Conservation (phyloP, 1,140 invertebrate species). For the Amphibalanus amphitrite region DNA sequence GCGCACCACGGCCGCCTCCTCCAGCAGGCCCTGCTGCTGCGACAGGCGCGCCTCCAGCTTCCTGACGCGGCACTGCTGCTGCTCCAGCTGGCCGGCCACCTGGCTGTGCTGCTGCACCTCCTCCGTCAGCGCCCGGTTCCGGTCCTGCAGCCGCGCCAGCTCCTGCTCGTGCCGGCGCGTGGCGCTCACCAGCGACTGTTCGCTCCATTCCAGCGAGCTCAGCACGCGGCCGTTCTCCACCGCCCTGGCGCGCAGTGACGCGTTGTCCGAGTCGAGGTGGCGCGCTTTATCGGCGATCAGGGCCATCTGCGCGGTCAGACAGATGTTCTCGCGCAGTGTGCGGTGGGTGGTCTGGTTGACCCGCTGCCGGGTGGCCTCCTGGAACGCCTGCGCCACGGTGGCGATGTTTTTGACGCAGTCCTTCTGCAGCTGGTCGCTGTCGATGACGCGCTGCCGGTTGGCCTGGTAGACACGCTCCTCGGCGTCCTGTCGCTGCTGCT, state of each 20-base stretch:
- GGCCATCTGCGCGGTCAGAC: not conserved
- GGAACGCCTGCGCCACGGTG: not conserved
- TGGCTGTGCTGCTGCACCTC: not conserved
- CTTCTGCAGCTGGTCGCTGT: not conserved
- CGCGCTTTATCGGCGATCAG: not conserved
- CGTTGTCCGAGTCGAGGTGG: not conserved
- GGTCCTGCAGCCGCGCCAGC: not conserved
- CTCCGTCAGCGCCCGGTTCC: not conserved
- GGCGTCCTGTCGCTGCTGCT: not conserved
- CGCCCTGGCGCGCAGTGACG: not conserved
- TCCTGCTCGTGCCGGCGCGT: not conserved
- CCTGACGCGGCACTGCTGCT: not conserved
- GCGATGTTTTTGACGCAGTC: not conserved
- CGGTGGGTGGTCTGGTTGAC: not conserved
- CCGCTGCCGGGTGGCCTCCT: not conserved
- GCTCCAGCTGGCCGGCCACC: not conserved
- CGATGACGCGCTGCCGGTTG: not conserved
- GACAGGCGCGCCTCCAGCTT: not conserved
- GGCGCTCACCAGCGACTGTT: not conserved
- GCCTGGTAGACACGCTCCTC: not conserved
- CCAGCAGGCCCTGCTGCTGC: not conserved
- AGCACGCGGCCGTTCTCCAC: not conserved
- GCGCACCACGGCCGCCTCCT: not conserved
- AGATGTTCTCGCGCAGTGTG: not conserved
- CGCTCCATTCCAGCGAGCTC: not conserved